Base-by-base conservation (phyloP, 2,888 invertebrate genomes). In the Eutolmus rufibarbis region DNA sequence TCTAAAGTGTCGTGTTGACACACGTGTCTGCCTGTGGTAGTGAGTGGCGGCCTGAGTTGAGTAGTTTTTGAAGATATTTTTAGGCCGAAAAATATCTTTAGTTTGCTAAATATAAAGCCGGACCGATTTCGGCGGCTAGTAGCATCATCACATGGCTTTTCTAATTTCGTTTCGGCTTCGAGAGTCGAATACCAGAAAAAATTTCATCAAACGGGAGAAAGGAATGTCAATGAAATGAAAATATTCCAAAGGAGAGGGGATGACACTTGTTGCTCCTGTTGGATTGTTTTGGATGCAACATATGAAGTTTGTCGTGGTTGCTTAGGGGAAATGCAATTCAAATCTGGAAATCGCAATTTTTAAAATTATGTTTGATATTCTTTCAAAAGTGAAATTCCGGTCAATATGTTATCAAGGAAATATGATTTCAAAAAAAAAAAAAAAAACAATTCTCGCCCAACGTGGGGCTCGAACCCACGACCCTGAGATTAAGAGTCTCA, bases 401-500 rank as follows among this genome's bases (percentile, higher is more conserved):
- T 51, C 14, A 51, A 51, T 0, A 46, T 46, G 43, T 5, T 51
- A 1, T 12, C 16, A 51, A n/a, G 7, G 51, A 51, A 19, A 51
- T 16, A 46, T 16, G 3, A 43, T 12, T 40, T 31, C 1, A 1
- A 28, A 31, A 34, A 34, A 43, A 43, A 46, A 56, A 0, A 66
- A 19, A 2, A 66, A 28, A 23, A 28, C 28, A 12, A 9, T 12
- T 8, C 28, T 8, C 91, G 91, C 91, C 92, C 92, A 91, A 91
- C 91, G 91, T 92, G 92, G 91, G 91, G 92, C 91, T 92, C 91
- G 91, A 91, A 92, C 92, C 92, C 92, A 92, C 92, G 92, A 92
- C 92, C 92, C 92, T 91, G 92, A 91, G 92, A 92, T 92, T 92
- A 92, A 92, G 92, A 92, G 92, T 92, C 92, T 91, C 92, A 91